Evolutionary conservation across 2,888 invertebrate genomes (phyloP), one percentile per base, ranked within the genome.

Genomic region (Pristionchus arcanus): DNA sequence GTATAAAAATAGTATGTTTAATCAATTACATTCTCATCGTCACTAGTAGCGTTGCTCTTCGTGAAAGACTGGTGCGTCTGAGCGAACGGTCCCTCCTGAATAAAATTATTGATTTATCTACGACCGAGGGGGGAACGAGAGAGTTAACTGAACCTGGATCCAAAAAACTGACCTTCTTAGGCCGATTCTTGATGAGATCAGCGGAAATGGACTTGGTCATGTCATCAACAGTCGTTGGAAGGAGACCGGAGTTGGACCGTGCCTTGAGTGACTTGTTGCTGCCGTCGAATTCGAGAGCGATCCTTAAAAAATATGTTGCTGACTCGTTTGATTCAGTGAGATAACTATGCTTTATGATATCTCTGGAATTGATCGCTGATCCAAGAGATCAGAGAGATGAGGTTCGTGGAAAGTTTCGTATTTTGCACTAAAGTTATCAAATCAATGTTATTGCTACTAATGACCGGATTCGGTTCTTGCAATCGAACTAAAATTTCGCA

Each of bases 41-140:
- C 89, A 34, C 42, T 63, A 3, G 49, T 28, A 2, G 59, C 89
- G 34, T 74, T 88, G 55, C 68, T 55, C 71, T 37, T 71, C 42
- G 55, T 90, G 89, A 90, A 93, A 0, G 91, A 77, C 42, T 91
- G 86, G n/a, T 91, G 91, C 59, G 89, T 90, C 86, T 93, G 92
- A 1, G 93, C 92, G 89, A 94, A 94, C 0, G 93, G 94, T 0
- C 94, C 94, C 71, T 94, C 94, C 81, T 81, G 81, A 81, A 37
- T 13, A 28, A 7, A 74, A 74, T 3, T 16, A 74, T 34, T 37
- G 37, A 16, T 34, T 19, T 25, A 16, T 68, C 71, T 74, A 19
- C 19, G n/a, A n/a, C n/a, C n/a, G n/a, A n/a, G n/a, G n/a, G n/a
- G n/a, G n/a, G n/a, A 66, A n/a, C 21, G 4, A n/a, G 66, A n/a